Conservation (phyloP, 2,888 invertebrate species). For the Cosmia pyralina region DNA sequence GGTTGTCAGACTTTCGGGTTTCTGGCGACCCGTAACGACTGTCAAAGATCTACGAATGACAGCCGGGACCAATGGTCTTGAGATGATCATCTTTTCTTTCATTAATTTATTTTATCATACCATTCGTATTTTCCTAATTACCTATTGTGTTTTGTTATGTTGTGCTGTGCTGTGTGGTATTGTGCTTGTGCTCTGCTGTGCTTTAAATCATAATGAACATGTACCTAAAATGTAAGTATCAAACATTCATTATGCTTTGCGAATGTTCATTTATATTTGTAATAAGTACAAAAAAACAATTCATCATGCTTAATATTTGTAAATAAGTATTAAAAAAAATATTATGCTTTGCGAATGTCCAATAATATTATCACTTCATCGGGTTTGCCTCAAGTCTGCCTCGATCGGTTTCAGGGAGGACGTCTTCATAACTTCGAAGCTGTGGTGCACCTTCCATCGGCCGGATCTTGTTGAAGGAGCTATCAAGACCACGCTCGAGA, state of each 20-base stretch:
- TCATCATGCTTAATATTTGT: neutral
- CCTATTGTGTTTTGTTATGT: neutral
- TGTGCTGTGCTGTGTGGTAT: neutral
- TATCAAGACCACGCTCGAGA: slow-evolving; percentile 91
- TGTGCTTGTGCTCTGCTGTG: neutral
- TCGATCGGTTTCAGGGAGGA: slow-evolving; percentile 84
- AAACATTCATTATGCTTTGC: neutral
- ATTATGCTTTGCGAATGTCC: neutral
- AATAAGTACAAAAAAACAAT: neutral
- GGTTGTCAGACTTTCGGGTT: too few species aligned
- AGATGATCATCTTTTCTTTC: neutral
- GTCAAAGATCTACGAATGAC: too few species aligned
- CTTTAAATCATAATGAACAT: neutral
- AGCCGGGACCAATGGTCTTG: too few species aligned
- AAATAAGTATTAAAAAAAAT: neutral
- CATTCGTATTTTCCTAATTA: neutral
- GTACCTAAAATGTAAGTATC: neutral
- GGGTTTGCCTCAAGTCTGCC: neutral
- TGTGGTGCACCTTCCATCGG: slow-evolving; percentile 97
- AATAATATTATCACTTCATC: neutral
- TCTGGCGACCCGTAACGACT: too few species aligned
- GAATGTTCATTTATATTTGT: too few species aligned
- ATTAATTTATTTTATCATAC: neutral
- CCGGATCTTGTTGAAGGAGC: slow-evolving; percentile 93
- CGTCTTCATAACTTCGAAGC: slow-evolving; percentile 94